These are phyloP conservation scores for Pseudolycoriella hygida DNA, from an alignment of 2,888 invertebrate genomes.

Conservation along the genomic window DNA sequence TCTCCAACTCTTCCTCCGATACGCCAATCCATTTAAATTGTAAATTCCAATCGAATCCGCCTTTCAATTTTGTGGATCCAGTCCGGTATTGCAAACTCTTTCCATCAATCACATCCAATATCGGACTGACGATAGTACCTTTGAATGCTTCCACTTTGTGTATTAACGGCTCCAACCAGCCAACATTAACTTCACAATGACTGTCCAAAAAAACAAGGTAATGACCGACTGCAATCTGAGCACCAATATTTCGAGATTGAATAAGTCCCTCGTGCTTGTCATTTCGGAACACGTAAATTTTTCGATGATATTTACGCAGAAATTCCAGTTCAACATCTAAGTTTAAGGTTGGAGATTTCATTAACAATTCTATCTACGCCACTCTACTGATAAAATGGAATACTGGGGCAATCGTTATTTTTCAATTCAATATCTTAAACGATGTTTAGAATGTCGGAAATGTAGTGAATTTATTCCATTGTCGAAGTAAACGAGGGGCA, in stretches of 20 bases:
- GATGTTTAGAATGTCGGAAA: no score
- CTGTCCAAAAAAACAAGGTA: slow-evolving; percentile 28
- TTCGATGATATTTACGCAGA: slow-evolving; percentile 8
- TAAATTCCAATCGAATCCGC: slow-evolving; percentile 33
- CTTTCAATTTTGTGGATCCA: slow-evolving; percentile 23
- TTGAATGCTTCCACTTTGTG: slow-evolving; percentile 14
- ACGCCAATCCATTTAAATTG: slow-evolving; percentile 30
- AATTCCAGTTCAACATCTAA: slow-evolving; percentile 7
- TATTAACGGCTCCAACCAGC: slow-evolving; percentile 30
- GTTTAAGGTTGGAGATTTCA: no score
- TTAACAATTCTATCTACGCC: no score
- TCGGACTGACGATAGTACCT: slow-evolving; percentile 26
- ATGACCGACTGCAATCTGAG: slow-evolving; percentile 20
- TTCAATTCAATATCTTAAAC: not conserved
- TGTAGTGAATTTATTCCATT: no score
- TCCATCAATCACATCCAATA: slow-evolving; percentile 30
- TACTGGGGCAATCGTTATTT: no score
- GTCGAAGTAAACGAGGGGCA: no score
- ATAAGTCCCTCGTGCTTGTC: slow-evolving; percentile 22
- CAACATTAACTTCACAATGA: slow-evolving; percentile 27
- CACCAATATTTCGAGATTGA: slow-evolving; percentile 26
- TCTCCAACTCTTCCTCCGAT: slow-evolving; percentile 12
- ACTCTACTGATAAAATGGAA: no score
- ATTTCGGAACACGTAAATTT: slow-evolving; percentile 15
- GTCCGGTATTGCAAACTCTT: slow-evolving; percentile 24